phyloP scores from a whole-genome alignment of 2,113 vertebrate species.

The Sporophila hypoxantha region DNA sequence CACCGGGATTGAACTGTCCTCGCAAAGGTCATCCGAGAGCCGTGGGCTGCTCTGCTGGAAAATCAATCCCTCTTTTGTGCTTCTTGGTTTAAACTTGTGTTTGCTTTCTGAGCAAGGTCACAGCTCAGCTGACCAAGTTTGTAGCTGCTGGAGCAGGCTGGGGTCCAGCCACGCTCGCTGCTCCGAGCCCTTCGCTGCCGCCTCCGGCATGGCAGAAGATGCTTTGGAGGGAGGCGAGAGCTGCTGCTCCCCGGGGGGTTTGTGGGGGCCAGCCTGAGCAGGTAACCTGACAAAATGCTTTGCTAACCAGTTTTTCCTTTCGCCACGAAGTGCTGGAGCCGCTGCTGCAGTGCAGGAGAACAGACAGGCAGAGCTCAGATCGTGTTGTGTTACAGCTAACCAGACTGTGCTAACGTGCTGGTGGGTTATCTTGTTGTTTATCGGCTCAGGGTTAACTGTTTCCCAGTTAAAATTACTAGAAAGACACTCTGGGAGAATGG shows the following conservation, averaged over 20 bases:
- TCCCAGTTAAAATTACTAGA: neutral
- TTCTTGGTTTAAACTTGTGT: slow-evolving; percentile 40
- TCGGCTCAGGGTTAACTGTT: neutral
- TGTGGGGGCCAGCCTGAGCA: neutral
- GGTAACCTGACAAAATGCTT: neutral
- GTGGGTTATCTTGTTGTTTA: slow-evolving; percentile 20
- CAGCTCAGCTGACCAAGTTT: slow-evolving; percentile 63
- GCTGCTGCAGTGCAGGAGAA: slow-evolving; percentile 67
- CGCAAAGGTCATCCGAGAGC: neutral
- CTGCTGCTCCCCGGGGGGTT: neutral
- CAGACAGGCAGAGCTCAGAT: slow-evolving; percentile 16
- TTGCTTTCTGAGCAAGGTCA: slow-evolving; percentile 72
- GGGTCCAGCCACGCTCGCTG: neutral
- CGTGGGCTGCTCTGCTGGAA: neutral
- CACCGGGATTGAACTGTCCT: neutral
- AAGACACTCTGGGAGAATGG: neutral
- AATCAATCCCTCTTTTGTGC: slow-evolving; percentile 13
- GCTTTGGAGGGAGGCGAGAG: neutral
- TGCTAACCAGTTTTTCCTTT: slow-evolving; percentile 9
- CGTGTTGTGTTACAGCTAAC: slow-evolving; percentile 9
- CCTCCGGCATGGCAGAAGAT: neutral
- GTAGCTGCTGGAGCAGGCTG: slow-evolving; percentile 33
- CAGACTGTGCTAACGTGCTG: slow-evolving; percentile 8
- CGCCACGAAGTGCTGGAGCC: neutral
- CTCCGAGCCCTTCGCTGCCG: neutral